Conservation (phyloP, 2,888 invertebrate species). For the Platerodrilus igneus region DNA sequence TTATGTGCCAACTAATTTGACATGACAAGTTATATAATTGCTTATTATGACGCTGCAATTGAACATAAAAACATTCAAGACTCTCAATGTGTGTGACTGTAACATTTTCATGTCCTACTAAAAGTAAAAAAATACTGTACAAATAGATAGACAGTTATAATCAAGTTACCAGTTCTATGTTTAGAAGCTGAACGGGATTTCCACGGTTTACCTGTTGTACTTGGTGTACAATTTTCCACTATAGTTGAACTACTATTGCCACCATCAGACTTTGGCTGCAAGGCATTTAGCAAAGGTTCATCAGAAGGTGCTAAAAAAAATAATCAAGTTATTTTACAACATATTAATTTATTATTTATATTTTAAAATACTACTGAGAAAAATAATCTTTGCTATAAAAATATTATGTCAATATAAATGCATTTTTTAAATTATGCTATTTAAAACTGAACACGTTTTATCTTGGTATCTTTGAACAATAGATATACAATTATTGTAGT, state of each 20-base stretch:
- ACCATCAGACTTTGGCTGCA: background rate
- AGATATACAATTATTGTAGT: too few relatives aligned
- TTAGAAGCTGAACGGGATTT: background rate
- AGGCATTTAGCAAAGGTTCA: background rate
- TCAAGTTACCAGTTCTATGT: conserved; percentile 2
- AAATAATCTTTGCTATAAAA: too few relatives aligned
- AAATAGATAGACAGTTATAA: background rate
- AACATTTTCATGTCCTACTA: conserved; percentile 48
- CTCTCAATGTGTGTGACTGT: conserved; percentile 55
- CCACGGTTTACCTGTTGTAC: background rate
- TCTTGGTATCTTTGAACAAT: too few relatives aligned
- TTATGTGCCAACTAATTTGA: conserved; percentile 25
- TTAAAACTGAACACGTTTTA: too few relatives aligned
- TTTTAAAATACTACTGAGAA: too few relatives aligned
- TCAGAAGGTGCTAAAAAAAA: conserved; percentile 1
- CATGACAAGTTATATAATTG: conserved; percentile 11
- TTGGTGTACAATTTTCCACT: background rate
- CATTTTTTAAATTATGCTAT: too few relatives aligned
- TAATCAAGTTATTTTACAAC: too few relatives aligned
- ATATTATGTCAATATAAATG: too few relatives aligned
- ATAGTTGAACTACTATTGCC: background rate
- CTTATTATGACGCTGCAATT: conserved; percentile 46
- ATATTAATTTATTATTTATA: too few relatives aligned
- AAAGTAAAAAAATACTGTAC: conserved; percentile 5
- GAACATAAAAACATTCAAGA: conserved; percentile 61